Base-by-base conservation (phyloP, 2,888 invertebrate genomes). In the Oscheius sp. region DNA sequence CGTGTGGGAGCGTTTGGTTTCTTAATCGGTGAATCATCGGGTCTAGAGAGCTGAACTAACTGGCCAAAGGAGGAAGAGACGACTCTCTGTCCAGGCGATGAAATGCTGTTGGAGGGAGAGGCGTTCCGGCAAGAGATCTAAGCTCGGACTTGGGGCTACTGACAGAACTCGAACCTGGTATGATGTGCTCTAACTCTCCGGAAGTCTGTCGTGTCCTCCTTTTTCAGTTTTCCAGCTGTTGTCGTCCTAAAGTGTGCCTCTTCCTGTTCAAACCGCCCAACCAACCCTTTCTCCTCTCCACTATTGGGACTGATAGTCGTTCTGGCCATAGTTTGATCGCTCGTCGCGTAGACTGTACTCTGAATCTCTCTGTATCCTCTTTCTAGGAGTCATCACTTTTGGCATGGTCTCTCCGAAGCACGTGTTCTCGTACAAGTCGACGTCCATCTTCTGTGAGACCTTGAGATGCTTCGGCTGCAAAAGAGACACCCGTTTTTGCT, bases 51-150 rank as follows among this genome's bases (percentile, higher is more conserved):
- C 53, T 53, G 35, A 11, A 60, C 35, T 11, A 35, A 63, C 63
- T 63, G 13, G 63, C 48, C 2, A 63, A 21, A 42, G n/a, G 55
- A 33, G 68, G 68, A 35, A 35, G n/a, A 5, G 11, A 9, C 7
- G 68, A 68, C 33, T 68, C 68, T 35, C 68, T 53, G 32, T 68
- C 68, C 55, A 68, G 33, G 2, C 68, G 53, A 37, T 68, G 68
- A 42, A 68, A 55, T 1, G 68, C 68, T 21, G n/a, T 51, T n/a
- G 33, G 55, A 42, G 68, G 42, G 13, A 68, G 42, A 1, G 68
- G 68, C 35, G 33, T 55, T 4, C 37, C 35, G 13, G 35, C 11
- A 13, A 68, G 35, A n/a, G 55, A 68, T 21, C 55, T 68, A 29
- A 32, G 3, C 21, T 21, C 21, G 21, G 7, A 10, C 2, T 42